Evolutionary conservation across 2,888 invertebrate species (phyloP), one percentile per base, ranked within the genome.

Genomic region (Drosophila hamatofila): DNA sequence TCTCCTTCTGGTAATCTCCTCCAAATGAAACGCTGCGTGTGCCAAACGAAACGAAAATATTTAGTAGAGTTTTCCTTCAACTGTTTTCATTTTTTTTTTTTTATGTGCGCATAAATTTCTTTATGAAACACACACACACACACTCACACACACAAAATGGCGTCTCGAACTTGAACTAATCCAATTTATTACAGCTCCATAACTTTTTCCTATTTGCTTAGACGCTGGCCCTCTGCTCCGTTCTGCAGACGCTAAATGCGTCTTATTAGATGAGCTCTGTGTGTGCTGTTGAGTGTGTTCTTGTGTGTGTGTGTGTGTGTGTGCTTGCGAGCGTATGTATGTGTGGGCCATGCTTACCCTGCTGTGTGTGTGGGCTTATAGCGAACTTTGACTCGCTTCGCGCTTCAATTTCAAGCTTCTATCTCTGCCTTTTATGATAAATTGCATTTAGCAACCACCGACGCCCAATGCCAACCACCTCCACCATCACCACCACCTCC

Each of bases 101-200:
- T 76, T 77, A 72, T 75, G 74, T 57, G 58, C 67, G 71, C 78
- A 81, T 78, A 76, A 83, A 76, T 75, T 73, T 80, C 49, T 42
- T 16, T 39, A n/a, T 44, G 54, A 56, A 33, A 30, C 46, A 46
- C 62, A 63, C 41, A 49, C 46, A 16, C 23, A 14, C 52, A 9
- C 52, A 16, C 16, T 8, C 33, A 0, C 56, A 46, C 52, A 58
- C 72, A 69, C 46, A 55, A 91, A 91, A 91, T 91, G 91, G 92
- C 91, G 91, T 81, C 87, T 56, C 42, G 42, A 80, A 90, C 91
- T 91, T 85, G 91, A 91, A 91, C 92, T 92, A 91, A 91, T 91
- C 91, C 91, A 91, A 91, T 91, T 91, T 91, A 92, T 92, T 91
- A 91, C 91, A 91, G 91, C 86, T 92, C 88, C 86, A 91, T 91